Evolutionary conservation across 2,113 vertebrate genomes (phyloP).

Genomic region (Melanotaenia duboulayi): DNA sequence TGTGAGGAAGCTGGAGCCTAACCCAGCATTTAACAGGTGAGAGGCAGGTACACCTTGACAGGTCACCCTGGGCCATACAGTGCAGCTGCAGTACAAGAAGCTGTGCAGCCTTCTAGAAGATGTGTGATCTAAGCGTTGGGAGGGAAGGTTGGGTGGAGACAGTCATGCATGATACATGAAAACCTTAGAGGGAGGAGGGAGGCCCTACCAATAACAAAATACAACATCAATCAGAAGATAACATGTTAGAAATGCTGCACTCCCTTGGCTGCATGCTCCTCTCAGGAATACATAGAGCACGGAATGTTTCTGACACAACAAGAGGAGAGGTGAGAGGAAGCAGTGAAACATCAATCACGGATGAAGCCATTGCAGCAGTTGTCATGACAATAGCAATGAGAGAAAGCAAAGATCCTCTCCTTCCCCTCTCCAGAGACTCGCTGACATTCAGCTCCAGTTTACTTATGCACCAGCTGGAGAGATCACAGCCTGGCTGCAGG

Average conservation of each 20-base stretch:
- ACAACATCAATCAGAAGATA: conserved; percentile 33
- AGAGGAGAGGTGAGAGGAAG: conserved; percentile 28
- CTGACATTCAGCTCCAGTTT: conserved; percentile 47
- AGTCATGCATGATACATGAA: not conserved
- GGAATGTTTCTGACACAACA: conserved; percentile 36
- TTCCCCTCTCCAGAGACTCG: conserved; percentile 26
- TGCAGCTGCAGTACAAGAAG: conserved; percentile 3
- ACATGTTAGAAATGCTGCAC: conserved; percentile 23
- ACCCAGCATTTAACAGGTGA: too few species aligned
- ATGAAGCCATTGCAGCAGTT: conserved; percentile 44
- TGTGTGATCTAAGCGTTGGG: conserved; percentile 14
- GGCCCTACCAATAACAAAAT: conserved; percentile 20
- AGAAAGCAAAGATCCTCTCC: conserved; percentile 33
- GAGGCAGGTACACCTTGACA: too few species aligned
- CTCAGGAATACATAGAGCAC: conserved; percentile 30
- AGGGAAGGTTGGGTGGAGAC: conserved; percentile 1
- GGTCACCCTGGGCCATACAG: not conserved
- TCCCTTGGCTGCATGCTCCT: conserved; percentile 13
- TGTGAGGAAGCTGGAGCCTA: too few species aligned
- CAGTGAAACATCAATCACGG: conserved; percentile 41
- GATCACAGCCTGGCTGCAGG: conserved; percentile 11
- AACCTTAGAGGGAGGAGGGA: not conserved
- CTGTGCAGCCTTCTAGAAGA: conserved; percentile 15
- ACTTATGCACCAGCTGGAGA: not conserved
- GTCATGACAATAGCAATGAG: conserved; percentile 52